Evolutionary conservation across 92 coral and sea anemone species (phyloP).

Genomic region (Palythoa grandiflora): DNA sequence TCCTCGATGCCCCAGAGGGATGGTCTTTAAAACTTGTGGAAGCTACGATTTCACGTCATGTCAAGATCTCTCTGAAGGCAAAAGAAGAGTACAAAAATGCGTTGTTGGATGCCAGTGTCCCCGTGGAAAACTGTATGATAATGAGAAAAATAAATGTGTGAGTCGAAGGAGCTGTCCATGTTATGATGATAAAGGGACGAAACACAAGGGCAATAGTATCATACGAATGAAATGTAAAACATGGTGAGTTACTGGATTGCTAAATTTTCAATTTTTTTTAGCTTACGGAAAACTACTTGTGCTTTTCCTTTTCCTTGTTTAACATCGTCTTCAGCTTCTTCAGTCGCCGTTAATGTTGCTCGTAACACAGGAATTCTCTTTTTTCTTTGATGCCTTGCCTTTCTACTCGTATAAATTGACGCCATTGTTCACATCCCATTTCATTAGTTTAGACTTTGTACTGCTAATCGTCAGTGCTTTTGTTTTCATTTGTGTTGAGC

Average conservation of each 20-base stretch:
- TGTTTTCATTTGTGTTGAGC: too few species aligned
- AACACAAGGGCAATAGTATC: slow-evolving; percentile 24
- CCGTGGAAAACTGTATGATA: slow-evolving; percentile 28
- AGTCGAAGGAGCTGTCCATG: slow-evolving; percentile 31
- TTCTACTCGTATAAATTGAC: too few species aligned
- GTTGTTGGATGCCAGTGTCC: slow-evolving; percentile 57
- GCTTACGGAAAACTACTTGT: too few species aligned
- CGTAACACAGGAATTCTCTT: too few species aligned
- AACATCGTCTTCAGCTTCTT: too few species aligned
- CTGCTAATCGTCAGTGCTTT: too few species aligned
- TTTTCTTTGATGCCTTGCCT: too few species aligned
- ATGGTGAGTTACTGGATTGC: slow-evolving; percentile 22
- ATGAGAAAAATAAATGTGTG: slow-evolving; percentile 42
- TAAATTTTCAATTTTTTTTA: background rate
- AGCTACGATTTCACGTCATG: slow-evolving; percentile 36
- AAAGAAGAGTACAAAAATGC: slow-evolving; percentile 27
- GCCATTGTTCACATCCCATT: too few species aligned
- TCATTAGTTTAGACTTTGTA: too few species aligned
- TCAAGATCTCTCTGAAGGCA: slow-evolving; percentile 43
- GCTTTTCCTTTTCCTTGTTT: too few species aligned
- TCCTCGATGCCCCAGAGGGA: background rate
- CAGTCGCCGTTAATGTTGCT: too few species aligned
- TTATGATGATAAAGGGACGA: slow-evolving; percentile 29
- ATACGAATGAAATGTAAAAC: slow-evolving; percentile 40
- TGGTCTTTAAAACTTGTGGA: slow-evolving; percentile 47